Conservation (phyloP, 2,888 invertebrate species). For the Panorpa germanica region DNA sequence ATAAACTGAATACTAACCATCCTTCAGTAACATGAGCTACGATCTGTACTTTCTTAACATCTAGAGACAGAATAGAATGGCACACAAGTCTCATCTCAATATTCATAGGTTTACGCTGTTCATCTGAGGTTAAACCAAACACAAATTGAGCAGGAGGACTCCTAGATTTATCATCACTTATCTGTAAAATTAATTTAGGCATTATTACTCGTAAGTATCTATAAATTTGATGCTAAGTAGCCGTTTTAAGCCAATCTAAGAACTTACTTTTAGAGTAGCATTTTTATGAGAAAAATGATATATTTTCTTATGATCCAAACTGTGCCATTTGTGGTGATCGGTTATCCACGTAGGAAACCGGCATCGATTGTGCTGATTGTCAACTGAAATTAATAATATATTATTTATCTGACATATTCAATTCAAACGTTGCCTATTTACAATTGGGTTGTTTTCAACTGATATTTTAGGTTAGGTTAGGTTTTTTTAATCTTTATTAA, state of each 20-base stretch:
- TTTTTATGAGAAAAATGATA: conserved; percentile 58
- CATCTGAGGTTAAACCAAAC: too few species aligned
- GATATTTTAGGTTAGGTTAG: too few species aligned
- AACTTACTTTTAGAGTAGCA: conserved; percentile 47
- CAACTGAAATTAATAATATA: conserved; percentile 29
- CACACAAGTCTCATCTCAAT: conserved; percentile 41
- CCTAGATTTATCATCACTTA: too few species aligned
- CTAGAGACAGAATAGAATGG: conserved; percentile 37
- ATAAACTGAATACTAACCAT: conserved; percentile 33
- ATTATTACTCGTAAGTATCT: too few species aligned
- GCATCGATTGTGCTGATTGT: conserved; percentile 54
- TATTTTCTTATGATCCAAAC: conserved; percentile 49
- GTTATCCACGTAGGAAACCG: conserved; percentile 65
- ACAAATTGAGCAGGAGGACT: too few species aligned
- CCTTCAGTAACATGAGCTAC: conserved; percentile 60
- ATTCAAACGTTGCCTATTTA: neutral
- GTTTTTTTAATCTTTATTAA: too few species aligned
- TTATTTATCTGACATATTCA: neutral
- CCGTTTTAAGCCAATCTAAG: too few species aligned
- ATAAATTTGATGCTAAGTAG: too few species aligned
- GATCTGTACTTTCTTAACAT: conserved; percentile 39
- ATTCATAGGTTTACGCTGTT: too few species aligned
- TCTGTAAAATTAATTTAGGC: too few species aligned
- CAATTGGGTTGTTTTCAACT: neutral
- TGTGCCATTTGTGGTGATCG: conserved; percentile 63